phyloP scores from a whole-genome alignment of 1,140 invertebrate genomes.

The Ceratosolen fusciceps region DNA sequence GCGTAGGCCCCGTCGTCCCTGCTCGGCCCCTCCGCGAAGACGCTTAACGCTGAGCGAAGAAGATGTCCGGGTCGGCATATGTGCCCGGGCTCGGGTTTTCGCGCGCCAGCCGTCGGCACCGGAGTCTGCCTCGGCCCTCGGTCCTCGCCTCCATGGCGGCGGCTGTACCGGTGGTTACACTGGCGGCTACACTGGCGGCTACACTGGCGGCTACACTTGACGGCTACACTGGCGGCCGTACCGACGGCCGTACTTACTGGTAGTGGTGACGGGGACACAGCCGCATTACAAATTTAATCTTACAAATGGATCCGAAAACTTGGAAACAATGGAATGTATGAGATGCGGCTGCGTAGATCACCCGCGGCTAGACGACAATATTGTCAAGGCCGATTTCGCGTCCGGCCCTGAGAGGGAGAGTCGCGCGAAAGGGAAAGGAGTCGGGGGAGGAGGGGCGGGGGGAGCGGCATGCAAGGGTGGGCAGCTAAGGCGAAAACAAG shows the following conservation, averaged over 20 bases:
- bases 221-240: too few species aligned
- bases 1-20: too few species aligned
- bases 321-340: constrained; percentile 73
- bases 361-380: constrained; percentile 66
- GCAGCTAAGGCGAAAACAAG: background rate
- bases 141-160: too few species aligned
- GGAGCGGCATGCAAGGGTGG: too few species aligned
- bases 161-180: too few species aligned
- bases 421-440: constrained; percentile 12
- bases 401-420: constrained; percentile 62
- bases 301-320: constrained; percentile 74
- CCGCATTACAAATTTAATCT: constrained; percentile 74
- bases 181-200: too few species aligned
- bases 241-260: too few species aligned
- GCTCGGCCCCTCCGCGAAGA: background rate
- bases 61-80: constrained; percentile 69
- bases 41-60: constrained; percentile 53
- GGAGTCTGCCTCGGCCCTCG: background rate
- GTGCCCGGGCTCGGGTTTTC: constrained; percentile 59
- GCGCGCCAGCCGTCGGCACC: constrained; percentile 49
- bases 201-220: too few species aligned
- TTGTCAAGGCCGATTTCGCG: constrained; percentile 71
- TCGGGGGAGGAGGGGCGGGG: background rate
- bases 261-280: background rate
- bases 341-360: constrained; percentile 71